Base-by-base conservation (phyloP, 2,797 vertebrate genomes). In the Novumbra hubbsi region DNA sequence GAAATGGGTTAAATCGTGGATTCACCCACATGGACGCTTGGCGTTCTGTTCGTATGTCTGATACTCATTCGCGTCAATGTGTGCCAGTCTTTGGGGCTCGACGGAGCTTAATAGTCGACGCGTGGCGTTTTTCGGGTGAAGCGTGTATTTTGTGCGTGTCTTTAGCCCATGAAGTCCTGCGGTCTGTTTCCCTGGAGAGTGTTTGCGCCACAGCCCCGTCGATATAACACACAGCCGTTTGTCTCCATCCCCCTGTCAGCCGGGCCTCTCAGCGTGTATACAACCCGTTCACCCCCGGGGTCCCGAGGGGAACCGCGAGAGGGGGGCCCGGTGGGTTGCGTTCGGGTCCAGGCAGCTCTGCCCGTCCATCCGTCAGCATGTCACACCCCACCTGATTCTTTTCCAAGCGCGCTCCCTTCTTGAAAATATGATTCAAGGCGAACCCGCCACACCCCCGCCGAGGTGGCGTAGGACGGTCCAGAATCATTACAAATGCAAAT, bases 341-440 rank as follows among this genome's bases (percentile, higher is more conserved):
- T 12, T 49, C 68, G 62, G 14, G 41, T 21, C 17, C 64, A 62
- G 82, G 57, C 70, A 73, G 12, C 21, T 68, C 70, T 71, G 34
- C 24, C 49, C 52, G 27, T 38, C 68, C 21, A 57, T 11, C 41
- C 38, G 9, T 75, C 78, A 30, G 15, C 68, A 30, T 17, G 6
- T 67, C 55, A 24, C 16, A 48, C 70, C 16, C 68, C 49, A 21
- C 49, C 12, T 28, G 24, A 14, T 30, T 60, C 50, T 24, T 27
- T 30, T 45, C 65, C 28, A 11, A 19, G 27, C 8, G 38, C n/a
- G 60, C 19, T 34, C 68, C 48, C 30, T 50, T 21, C 66, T 64
- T 7, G 68, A 68, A 80, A 65, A 69, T 81, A 55, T 71, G 68
- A 81, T 80, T 81, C 71, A 76, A 70, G 70, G n/a, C n/a, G n/a